These are phyloP conservation scores for Plotosus lineatus DNA, from an alignment of 2,113 vertebrate genomes.

Conservation along the genomic window DNA sequence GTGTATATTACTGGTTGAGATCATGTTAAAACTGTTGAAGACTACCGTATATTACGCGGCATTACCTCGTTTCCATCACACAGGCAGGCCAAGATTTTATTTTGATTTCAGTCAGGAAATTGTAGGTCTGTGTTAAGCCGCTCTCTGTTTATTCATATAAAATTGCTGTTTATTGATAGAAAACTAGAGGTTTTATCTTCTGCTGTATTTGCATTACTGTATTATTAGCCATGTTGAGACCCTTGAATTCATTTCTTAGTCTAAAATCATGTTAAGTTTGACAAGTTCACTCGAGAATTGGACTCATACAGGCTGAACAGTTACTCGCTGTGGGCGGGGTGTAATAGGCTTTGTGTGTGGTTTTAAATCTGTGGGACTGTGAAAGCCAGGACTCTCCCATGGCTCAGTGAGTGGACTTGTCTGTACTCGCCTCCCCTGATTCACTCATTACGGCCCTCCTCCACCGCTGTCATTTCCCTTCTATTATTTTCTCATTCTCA, in stretches of 20 bases:
- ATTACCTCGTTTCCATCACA: neutral
- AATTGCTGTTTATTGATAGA: neutral
- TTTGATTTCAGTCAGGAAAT: constrained; percentile 5
- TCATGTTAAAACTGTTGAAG: neutral
- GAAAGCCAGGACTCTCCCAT: constrained; percentile 4
- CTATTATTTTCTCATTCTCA: neutral
- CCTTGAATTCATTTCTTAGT: neutral
- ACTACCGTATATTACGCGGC: constrained; percentile 31
- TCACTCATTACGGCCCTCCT: constrained; percentile 3
- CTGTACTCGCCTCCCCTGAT: constrained; percentile 24
- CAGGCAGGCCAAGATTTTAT: neutral
- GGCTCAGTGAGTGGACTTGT: constrained; percentile 17
- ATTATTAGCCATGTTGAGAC: constrained; percentile 1
- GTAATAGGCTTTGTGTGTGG: constrained; percentile 11
- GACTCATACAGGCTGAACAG: neutral
- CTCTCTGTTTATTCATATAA: neutral
- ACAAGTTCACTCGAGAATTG: neutral
- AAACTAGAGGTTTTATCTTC: neutral
- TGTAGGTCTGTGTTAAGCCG: neutral
- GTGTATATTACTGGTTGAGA: constrained; percentile 18
- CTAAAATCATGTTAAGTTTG: constrained; percentile 7
- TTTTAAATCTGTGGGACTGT: constrained; percentile 7
- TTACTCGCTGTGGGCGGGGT: neutral
- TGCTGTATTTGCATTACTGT: neutral
- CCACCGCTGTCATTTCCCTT: neutral